phyloP scores from a whole-genome alignment of 1,140 invertebrate species.

The Drosophila mojavensis region DNA sequence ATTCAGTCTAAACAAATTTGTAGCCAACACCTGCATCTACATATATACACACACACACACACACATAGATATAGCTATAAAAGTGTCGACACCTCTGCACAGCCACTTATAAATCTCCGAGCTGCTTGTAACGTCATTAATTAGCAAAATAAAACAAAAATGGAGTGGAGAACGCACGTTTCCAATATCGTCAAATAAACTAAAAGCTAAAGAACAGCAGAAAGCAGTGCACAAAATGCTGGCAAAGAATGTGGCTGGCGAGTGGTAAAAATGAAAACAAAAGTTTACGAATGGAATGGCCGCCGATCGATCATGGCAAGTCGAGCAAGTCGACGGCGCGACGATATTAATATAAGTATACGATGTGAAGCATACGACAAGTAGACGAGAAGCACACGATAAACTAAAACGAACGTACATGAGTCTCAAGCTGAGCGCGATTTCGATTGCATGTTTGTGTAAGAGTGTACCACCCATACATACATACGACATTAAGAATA shows the following conservation, averaged over 20 bases:
- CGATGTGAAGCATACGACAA: conserved; percentile 21
- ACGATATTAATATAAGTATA: conserved; percentile 4
- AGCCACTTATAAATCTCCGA: conserved; percentile 51
- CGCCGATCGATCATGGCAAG: conserved; percentile 3
- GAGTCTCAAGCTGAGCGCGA: too few species aligned
- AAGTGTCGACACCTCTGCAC: conserved; percentile 54
- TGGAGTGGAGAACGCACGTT: conserved; percentile 15
- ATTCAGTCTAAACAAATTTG: conserved; percentile 10
- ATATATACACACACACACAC: conserved; percentile 14
- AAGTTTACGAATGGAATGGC: conserved; percentile 37
- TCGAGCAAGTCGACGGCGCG: background rate
- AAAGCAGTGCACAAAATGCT: conserved; percentile 2
- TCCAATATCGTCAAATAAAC: conserved; percentile 26
- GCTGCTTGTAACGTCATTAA: conserved; percentile 52
- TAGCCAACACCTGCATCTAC: conserved; percentile 47
- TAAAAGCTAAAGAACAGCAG: conserved; percentile 2
- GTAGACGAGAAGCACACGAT: conserved; percentile 1
- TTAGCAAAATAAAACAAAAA: conserved; percentile 2
- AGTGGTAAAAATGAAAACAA: conserved; percentile 46
- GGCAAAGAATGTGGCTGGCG: conserved; percentile 35
- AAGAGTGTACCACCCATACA: too few species aligned
- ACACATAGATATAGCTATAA: conserved; percentile 25
- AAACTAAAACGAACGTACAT: background rate
- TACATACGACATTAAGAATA: too few species aligned
- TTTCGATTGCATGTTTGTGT: too few species aligned